phyloP scores from a whole-genome alignment of 2,113 vertebrate species.

The Leucopsar rothschildi region DNA sequence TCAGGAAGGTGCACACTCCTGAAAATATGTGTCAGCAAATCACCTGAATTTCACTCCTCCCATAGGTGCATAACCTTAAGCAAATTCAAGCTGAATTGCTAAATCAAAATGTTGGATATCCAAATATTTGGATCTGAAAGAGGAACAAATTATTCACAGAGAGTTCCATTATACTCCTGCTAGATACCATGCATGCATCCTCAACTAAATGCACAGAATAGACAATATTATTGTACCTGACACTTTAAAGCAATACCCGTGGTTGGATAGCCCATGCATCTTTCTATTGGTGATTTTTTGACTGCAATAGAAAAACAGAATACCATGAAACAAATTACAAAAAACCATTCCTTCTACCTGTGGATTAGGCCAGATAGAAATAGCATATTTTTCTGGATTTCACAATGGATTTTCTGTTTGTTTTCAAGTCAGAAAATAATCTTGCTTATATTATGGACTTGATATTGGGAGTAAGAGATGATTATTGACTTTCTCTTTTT shows the following conservation, averaged over 20 bases:
- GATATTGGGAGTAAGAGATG: background rate
- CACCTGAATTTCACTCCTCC: background rate
- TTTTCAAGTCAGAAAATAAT: background rate
- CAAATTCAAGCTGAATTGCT: background rate
- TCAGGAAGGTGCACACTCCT: background rate
- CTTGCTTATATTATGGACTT: background rate
- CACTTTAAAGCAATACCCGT: background rate
- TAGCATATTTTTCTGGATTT: background rate
- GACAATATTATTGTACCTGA: background rate
- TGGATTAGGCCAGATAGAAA: background rate
- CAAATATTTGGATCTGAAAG: background rate
- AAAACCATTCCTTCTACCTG: background rate
- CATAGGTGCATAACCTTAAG: background rate
- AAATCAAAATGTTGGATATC: background rate
- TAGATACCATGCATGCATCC: background rate
- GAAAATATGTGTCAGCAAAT: background rate
- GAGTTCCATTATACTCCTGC: background rate
- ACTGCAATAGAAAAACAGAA: background rate
- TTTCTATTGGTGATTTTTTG: background rate
- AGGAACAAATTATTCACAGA: background rate
- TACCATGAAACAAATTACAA: accelerated
- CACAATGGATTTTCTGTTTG: background rate
- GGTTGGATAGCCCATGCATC: background rate
- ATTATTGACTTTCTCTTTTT: background rate
- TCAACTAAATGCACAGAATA: background rate